These are phyloP conservation scores for Ibycter americanus DNA, from an alignment of 2,797 vertebrate genomes.

Conservation along the genomic window DNA sequence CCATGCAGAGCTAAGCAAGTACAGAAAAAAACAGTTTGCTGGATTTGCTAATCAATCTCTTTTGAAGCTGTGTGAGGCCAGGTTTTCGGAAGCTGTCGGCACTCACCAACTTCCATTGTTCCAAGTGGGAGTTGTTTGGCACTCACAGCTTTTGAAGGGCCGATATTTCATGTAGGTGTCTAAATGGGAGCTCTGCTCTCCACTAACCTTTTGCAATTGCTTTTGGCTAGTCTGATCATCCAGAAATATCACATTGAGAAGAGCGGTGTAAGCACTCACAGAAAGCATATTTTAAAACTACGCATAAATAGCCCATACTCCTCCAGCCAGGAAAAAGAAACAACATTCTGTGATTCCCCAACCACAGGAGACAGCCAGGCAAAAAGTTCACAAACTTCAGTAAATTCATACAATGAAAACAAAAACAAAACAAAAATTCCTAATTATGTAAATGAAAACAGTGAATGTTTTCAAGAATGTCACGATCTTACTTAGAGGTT, in stretches of 20 bases:
- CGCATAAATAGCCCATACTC: slow-evolving; percentile 18
- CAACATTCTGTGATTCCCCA: slow-evolving; percentile 28
- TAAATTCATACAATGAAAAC: slow-evolving; percentile 49
- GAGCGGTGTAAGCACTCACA: slow-evolving; percentile 14
- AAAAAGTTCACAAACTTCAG: slow-evolving; percentile 46
- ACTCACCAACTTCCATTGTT: slow-evolving; percentile 17
- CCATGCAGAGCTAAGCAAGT: background rate
- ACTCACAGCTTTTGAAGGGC: background rate
- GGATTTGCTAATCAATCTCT: background rate
- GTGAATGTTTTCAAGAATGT: slow-evolving; percentile 41
- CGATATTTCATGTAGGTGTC: slow-evolving; percentile 32
- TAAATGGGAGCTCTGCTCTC: slow-evolving; percentile 46
- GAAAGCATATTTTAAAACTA: slow-evolving; percentile 33
- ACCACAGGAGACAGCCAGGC: background rate
- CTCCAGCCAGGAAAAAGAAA: slow-evolving; percentile 33
- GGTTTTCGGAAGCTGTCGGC: background rate
- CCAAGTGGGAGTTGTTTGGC: slow-evolving; percentile 19
- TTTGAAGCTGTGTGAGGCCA: background rate
- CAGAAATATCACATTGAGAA: slow-evolving; percentile 39
- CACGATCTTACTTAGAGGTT: background rate
- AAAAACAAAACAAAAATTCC: slow-evolving; percentile 16
- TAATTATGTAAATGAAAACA: slow-evolving; percentile 53
- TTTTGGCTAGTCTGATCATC: slow-evolving; percentile 32
- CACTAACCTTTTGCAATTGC: slow-evolving; percentile 6
- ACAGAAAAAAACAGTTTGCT: background rate